phyloP scores from a whole-genome alignment of 2,888 invertebrate species.

The Actias luna region DNA sequence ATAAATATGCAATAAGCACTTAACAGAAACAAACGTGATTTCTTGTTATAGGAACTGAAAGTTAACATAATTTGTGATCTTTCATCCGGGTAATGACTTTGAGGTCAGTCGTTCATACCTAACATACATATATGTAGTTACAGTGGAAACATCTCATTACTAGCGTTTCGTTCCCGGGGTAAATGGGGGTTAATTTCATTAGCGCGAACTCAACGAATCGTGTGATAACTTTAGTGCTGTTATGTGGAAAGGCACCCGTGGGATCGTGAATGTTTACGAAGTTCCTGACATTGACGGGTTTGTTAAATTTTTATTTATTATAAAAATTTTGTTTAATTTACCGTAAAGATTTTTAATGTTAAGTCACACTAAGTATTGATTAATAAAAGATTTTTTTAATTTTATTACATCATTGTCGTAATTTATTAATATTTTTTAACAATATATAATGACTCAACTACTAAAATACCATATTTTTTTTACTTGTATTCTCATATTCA shows the following conservation, averaged over 20 bases:
- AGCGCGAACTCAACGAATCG: constrained; percentile 77
- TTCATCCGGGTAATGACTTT: constrained; percentile 44
- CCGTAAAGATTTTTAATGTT: constrained; percentile 12
- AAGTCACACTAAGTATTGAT: neutral
- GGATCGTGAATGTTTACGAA: constrained; percentile 52
- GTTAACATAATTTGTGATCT: constrained; percentile 28
- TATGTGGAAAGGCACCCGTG: constrained; percentile 67
- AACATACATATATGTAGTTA: constrained; percentile 64
- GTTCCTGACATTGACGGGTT: constrained; percentile 54
- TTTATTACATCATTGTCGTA: neutral
- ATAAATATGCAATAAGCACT: neutral
- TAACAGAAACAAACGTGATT: constrained; percentile 16
- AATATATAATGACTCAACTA: neutral
- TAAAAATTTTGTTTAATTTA: constrained; percentile 23
- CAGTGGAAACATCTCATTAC: constrained; percentile 70
- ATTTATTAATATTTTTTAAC: neutral
- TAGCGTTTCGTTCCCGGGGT: constrained; percentile 59
- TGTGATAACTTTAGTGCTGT: constrained; percentile 79
- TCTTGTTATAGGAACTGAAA: constrained; percentile 13
- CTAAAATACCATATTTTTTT: no score
- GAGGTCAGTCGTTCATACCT: constrained; percentile 44
- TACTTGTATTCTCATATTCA: no score
- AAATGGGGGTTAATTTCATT: constrained; percentile 80
- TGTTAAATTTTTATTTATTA: no score
- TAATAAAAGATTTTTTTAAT: neutral